These are phyloP conservation scores for Heliconius congener DNA, from an alignment of 1,140 invertebrate species.

Conservation along the genomic window DNA sequence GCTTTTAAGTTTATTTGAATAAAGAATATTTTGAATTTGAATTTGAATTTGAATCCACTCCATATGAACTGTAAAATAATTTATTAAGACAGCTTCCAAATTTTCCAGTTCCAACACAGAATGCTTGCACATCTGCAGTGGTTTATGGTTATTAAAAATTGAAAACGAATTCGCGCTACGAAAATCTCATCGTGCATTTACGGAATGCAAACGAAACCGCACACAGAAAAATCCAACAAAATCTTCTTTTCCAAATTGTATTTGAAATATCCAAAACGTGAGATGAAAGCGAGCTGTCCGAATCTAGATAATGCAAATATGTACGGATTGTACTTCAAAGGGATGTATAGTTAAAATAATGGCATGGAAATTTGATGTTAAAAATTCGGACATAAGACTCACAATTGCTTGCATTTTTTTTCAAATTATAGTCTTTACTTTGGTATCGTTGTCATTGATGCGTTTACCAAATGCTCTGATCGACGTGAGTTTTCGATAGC, in stretches of 20 bases:
- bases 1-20: too few relatives aligned
- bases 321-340: slow-evolving; percentile 28
- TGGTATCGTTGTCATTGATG: slow-evolving; percentile 1
- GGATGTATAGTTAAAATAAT: slow-evolving; percentile 15
- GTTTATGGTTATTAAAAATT: slow-evolving; percentile 36
- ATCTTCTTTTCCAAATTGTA: slow-evolving; percentile 70
- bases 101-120: neutral
- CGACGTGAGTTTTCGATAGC: neutral
- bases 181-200: slow-evolving; percentile 48
- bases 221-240: slow-evolving; percentile 55
- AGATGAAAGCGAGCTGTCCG: slow-evolving; percentile 64
- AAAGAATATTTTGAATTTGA: too few relatives aligned
- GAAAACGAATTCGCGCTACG: slow-evolving; percentile 36
- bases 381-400: neutral
- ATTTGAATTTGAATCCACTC: too few relatives aligned
- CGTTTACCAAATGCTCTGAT: slow-evolving; percentile 18
- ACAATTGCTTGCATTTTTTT: neutral
- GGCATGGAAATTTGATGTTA: slow-evolving; percentile 15
- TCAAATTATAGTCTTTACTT: neutral
- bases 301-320: slow-evolving; percentile 73
- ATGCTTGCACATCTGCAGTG: slow-evolving; percentile 16
- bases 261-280: slow-evolving; percentile 71
- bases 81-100: slow-evolving; percentile 5
- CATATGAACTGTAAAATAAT: neutral
- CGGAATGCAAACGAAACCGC: slow-evolving; percentile 52